These are phyloP conservation scores for Oriolus oriolus DNA, from an alignment of 2,113 vertebrate species.

Conservation along the genomic window DNA sequence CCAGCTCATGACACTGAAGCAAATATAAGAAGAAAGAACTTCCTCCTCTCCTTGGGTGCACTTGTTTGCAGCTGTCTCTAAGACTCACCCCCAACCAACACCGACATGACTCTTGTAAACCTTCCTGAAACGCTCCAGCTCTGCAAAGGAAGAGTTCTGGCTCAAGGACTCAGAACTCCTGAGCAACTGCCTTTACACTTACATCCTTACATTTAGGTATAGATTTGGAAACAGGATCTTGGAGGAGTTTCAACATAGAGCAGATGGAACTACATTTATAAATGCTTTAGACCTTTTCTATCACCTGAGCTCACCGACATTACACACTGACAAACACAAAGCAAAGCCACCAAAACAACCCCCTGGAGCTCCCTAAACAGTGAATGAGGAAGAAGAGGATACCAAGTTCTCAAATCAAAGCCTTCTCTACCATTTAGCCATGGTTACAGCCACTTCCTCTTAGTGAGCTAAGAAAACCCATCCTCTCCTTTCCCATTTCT, in stretches of 20 bases:
- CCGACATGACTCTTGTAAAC: not conserved
- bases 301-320: not conserved
- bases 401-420: not conserved
- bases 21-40: not conserved
- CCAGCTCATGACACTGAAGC: not conserved
- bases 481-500: not conserved
- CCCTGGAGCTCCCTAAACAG: not conserved
- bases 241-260: not conserved
- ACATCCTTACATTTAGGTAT: not conserved
- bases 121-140: not conserved
- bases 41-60: not conserved
- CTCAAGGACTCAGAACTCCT: not conserved
- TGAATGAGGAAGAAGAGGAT: fast-evolving
- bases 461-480: not conserved
- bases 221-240: not conserved
- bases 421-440: not conserved
- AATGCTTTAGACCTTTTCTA: not conserved
- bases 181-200: not conserved
- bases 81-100: not conserved
- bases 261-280: not conserved
- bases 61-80: not conserved
- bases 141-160: not conserved
- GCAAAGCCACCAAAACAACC: not conserved
- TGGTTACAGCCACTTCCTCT: not conserved
- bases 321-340: not conserved